Base-by-base conservation (phyloP, 2,797 vertebrate species). In the Pantherophis alleghaniensis region DNA sequence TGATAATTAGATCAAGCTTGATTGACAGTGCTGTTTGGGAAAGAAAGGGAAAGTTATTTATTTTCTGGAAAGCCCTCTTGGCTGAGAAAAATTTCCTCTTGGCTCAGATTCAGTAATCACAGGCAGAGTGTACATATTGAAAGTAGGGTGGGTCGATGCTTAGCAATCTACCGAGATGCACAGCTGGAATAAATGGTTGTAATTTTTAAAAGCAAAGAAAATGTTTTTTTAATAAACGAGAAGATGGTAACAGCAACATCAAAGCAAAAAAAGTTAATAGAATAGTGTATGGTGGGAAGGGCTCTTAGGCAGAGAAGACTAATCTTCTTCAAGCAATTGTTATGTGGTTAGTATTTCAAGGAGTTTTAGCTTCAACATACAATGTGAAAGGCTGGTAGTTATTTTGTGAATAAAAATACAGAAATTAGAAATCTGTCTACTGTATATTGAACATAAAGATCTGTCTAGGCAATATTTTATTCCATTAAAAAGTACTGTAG, bases 161-260 rank as follows among this genome's bases (percentile, higher is more conserved):
- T 88, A 92, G 91, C 86, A 92, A 60, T 83, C 86, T 90, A 86
- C 56, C 37, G 56, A 91, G 63, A 92, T 92, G 56, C 63, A 18
- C 91, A 94, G 88, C 91, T 92, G 89, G 91, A 90, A 90, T 94
- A 92, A 94, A 88, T 88, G 89, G 89, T 51, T 88, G 91, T 91
- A 91, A 94, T 89, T 91, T 87, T 94, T 92, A 88, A 88, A 92
- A 91, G 91, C 83, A 91, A 92, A 56, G 89, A 94, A 92, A 92
- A 92, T 91, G 57, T 83, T 92, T 92, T 56, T 89, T 91, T 92
- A 92, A 91, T 88, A 88, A 92, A 90, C 32, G 87, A 91, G 88
- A 61, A 79, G 89, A 92, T 90, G 83, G 63, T 42, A 92, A 92
- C 60, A 92, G 74, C 32, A 79, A 79, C 32, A 42, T 20, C 69